A percentile compares a stretch with the other conserved stretches of the same genome.
phyloP scores from a whole-genome alignment of 2,797 vertebrate genomes.

The Pogoniulus pusillus region DNA sequence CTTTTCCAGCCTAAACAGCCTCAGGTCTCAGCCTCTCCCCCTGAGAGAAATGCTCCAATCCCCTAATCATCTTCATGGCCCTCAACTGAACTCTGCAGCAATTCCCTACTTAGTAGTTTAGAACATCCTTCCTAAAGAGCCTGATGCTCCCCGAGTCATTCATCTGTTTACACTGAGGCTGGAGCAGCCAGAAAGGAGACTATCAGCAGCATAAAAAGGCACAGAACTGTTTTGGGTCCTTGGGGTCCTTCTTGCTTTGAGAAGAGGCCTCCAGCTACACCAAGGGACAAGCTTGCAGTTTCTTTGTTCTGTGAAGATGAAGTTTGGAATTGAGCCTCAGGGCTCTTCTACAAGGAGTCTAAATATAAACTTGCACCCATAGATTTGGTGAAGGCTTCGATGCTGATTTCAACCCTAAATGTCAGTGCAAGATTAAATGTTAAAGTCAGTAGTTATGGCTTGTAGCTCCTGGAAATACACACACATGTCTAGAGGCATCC shows the following conservation, averaged over 20 bases:
- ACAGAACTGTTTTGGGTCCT: neutral
- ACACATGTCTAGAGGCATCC: neutral
- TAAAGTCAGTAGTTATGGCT: neutral
- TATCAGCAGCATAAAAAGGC: neutral
- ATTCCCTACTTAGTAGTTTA: too few relatives aligned
- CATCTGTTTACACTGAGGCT: neutral
- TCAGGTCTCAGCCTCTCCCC: too few relatives aligned
- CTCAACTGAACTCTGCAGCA: too few relatives aligned
- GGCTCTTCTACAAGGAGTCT: constrained; percentile 23
- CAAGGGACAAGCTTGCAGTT: neutral
- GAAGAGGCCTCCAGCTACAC: constrained; percentile 17
- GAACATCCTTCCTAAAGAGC: neutral
- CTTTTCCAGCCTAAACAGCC: too few relatives aligned
- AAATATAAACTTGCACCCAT: constrained; percentile 41
- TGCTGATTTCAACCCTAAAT: neutral
- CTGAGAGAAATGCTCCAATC: too few relatives aligned
- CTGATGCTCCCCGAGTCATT: neutral
- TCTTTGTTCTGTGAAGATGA: neutral
- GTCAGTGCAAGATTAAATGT: neutral
- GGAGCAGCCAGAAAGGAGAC: neutral
- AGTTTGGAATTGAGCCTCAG: constrained; percentile 26
- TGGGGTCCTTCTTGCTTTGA: neutral
- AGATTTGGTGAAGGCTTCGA: neutral
- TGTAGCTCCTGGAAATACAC: neutral
- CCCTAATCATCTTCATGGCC: too few relatives aligned